Percentiles rank a stretch among this genome's conserved stretches.
Evolutionary conservation across 2,113 vertebrate species (phyloP).

Genomic region (Pithys albifrons): DNA sequence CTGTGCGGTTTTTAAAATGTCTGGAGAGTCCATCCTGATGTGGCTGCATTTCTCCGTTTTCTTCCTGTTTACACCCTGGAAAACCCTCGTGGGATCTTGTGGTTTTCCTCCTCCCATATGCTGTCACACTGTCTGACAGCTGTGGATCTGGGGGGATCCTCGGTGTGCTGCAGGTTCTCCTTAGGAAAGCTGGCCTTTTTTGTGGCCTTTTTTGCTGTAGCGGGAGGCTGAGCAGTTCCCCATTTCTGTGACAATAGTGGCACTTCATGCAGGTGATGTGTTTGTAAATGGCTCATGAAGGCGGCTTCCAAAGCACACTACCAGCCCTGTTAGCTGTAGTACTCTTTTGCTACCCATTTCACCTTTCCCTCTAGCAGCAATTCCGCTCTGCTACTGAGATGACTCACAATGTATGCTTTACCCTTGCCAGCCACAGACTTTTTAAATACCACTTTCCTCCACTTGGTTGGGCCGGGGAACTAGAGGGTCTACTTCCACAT

Average conservation of each 20-base stretch:
- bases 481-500: neutral
- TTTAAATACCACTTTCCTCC: neutral
- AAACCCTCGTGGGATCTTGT: neutral
- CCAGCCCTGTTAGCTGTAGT: neutral
- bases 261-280: neutral
- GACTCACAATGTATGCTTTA: neutral
- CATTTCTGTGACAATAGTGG: neutral
- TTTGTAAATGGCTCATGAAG: neutral
- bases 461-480: neutral
- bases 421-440: neutral
- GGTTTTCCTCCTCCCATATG: neutral
- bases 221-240: neutral
- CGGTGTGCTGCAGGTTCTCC: neutral
- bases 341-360: neutral
- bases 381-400: neutral
- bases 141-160: neutral
- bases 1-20: neutral
- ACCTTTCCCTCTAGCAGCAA: neutral
- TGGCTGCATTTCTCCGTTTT: neutral
- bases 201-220: neutral
- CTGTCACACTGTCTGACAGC: neutral
- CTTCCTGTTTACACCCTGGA: slow-evolving; percentile 9
- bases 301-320: neutral
- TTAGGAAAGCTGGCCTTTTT: neutral
- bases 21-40: neutral